phyloP scores from a whole-genome alignment of 2,113 vertebrate genomes.

The Etheostoma spectabile region DNA sequence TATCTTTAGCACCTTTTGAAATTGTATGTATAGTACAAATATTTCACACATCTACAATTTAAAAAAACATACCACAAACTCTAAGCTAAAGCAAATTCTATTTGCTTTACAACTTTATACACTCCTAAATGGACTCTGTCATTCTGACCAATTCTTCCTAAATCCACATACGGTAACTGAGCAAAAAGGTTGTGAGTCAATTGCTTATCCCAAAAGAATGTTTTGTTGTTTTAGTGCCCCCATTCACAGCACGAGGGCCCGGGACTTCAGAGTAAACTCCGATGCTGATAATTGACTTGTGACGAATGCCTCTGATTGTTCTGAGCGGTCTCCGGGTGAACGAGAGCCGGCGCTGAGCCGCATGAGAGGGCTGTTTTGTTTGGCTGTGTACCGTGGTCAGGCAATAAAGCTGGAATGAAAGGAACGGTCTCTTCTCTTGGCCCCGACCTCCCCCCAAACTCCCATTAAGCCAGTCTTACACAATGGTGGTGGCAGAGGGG shows the following conservation, averaged over 20 bases:
- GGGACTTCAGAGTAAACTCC: slow-evolving; percentile 69
- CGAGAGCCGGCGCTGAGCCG: slow-evolving; percentile 55
- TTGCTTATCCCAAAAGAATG: slow-evolving; percentile 69
- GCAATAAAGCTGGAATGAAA: slow-evolving; percentile 79
- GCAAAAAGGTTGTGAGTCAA: slow-evolving; percentile 71
- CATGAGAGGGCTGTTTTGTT: slow-evolving; percentile 79
- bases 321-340: slow-evolving; percentile 77
- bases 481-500: slow-evolving; percentile 70
- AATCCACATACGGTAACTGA: slow-evolving; percentile 48
- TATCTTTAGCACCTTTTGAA: background rate
- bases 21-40: background rate
- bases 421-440: slow-evolving; percentile 62
- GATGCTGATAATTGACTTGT: slow-evolving; percentile 81
- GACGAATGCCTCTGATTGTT: slow-evolving; percentile 82
- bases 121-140: slow-evolving; percentile 51
- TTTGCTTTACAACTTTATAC: slow-evolving; percentile 44
- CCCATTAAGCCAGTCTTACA: slow-evolving; percentile 71
- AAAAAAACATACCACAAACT: background rate
- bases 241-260: slow-evolving; percentile 66
- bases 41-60: background rate
- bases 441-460: slow-evolving; percentile 46
- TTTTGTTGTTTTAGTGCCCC: slow-evolving; percentile 68
- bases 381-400: slow-evolving; percentile 67
- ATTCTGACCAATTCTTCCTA: slow-evolving; percentile 31
- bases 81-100: background rate